Base-by-base conservation (phyloP, 92 coral and sea anemone species). In the Palythoa grandiflora region DNA sequence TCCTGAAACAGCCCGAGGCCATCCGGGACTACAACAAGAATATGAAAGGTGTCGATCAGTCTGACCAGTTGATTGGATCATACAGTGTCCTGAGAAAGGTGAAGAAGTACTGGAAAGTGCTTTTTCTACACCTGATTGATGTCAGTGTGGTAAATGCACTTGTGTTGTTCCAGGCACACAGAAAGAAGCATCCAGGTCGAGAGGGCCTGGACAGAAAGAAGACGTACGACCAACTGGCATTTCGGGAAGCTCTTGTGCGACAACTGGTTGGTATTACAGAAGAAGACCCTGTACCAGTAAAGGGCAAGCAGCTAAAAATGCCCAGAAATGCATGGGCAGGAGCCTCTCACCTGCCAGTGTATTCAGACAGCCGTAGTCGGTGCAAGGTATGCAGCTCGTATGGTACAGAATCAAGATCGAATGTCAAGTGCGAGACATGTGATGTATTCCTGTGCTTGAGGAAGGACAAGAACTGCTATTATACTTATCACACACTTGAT, bases 1-100 rank as follows among this genome's bases (percentile, higher is more conserved):
- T 70, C 7, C 5, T 73, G 38, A 48, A 40, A n/a, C 47, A 40
- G 50, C 86, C 86, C 35, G 68, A 37, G 7, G 48, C 90, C 54
- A 87, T 79, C 21, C 19, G 38, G 35, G 80, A 40, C 66, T 80
- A 81, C 40, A 88, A 80, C 53, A 75, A 35, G 50, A 6, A 59
- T 3, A 84, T 89, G 92, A 80, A 80, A 14, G 92, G 88, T 5
- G 86, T 84, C 15, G 88, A 89, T 68, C 75, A 60, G 35, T 84
- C 92, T 19, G 92, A 89, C 17, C 85, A 89, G 57, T 68, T 89
- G 40, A 14, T 89, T 3, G 48, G 65, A 9, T 77, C 72, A 35
- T 77, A 84, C 38, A 71, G 9, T 28, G 84, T 84, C 10, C 9
- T 89, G 8, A 70, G 85, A 11, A 89, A 85, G 14, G 35, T 36